Percentiles rank a stretch among this genome's conserved stretches.
phyloP scores from a whole-genome alignment of 2,113 vertebrate genomes.

The Indicator maculatus region DNA sequence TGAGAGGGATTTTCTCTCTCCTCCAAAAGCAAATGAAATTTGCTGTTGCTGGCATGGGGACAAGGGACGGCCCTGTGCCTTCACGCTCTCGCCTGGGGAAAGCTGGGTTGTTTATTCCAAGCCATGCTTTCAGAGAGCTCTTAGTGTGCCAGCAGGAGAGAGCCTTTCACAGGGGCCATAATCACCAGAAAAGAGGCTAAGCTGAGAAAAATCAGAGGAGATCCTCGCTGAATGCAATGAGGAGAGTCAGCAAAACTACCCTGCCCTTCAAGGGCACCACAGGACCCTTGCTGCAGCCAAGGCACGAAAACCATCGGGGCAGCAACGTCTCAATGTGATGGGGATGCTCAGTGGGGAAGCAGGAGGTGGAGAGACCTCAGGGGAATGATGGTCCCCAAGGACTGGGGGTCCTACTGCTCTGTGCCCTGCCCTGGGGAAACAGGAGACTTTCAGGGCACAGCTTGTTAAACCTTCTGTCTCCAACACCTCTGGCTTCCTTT shows the following conservation, averaged over 20 bases:
- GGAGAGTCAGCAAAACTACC: neutral
- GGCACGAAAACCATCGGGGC: neutral
- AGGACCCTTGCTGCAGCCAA: neutral
- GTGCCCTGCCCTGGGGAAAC: neutral
- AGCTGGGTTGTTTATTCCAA: neutral
- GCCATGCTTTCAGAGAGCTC: neutral
- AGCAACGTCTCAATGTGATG: fast-evolving
- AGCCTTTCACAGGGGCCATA: neutral
- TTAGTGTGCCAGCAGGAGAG: neutral
- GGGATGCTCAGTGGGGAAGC: neutral
- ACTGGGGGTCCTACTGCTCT: neutral
- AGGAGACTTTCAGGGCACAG: slow-evolving; percentile 15
- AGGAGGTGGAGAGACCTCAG: neutral
- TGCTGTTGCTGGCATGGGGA: neutral
- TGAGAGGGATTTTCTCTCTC: neutral
- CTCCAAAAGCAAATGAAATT: neutral
- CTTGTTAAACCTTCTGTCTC: neutral
- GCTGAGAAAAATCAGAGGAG: neutral
- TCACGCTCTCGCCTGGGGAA: neutral
- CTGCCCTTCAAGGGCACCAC: neutral
- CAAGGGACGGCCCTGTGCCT: neutral
- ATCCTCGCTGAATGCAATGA: neutral
- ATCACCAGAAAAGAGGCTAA: neutral
- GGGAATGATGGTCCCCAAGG: neutral
- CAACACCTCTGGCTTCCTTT: neutral